Base-by-base conservation (phyloP, 1,140 invertebrate genomes). In the Lasioglossum baleicum region DNA sequence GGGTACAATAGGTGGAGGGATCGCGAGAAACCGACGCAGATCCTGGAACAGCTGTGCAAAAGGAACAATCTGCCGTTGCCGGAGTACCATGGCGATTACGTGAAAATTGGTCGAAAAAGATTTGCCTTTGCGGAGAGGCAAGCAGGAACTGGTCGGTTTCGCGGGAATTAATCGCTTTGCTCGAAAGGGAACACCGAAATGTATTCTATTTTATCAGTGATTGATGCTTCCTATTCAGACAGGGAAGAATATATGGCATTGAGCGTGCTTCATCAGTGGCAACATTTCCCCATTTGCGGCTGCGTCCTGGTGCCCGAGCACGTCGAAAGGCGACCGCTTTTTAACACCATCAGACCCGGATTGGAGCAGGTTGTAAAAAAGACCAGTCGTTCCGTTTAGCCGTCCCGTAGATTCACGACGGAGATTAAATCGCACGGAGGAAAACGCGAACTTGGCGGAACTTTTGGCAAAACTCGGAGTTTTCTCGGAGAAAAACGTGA, bases 1-100 rank as follows among this genome's bases (percentile, higher is more conserved):
- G 97, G 97, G 4, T 96, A 96, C 83, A 96, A 96, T 86, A 93
- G 93, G 40, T 98, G 97, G 97, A 93, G 97, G 44, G 97, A 98
- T 90, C 93, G 94, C 1, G 90, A 95, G 72, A 96, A 95, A 88
- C 97, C 97, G 7, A 95, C 94, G 0, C 94, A 95, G 83, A 97
- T 98, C 82, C 91, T 98, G 7, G 92, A 94, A 40, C 94, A 95
- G 26, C 87, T 98, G 0, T 98, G 97, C 88, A 94, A 93, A 69
- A 95, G 94, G 63, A 94, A 95, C 71, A 95, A 96, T 81, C 88
- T 96, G 0, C 91, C 92, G 3, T 35, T 83, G 2, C 95, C 95
- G 0, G 90, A 92, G 73, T 94, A 93, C 72, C 51, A 44, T 40
- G 7, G 63, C 0, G 48, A 44, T n/a, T 42, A 83, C 0, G 82